A percentile compares a stretch with the other conserved stretches of the same genome.
Conservation (phyloP, 2,888 invertebrate genomes). For the Gryllus longicercus region DNA sequence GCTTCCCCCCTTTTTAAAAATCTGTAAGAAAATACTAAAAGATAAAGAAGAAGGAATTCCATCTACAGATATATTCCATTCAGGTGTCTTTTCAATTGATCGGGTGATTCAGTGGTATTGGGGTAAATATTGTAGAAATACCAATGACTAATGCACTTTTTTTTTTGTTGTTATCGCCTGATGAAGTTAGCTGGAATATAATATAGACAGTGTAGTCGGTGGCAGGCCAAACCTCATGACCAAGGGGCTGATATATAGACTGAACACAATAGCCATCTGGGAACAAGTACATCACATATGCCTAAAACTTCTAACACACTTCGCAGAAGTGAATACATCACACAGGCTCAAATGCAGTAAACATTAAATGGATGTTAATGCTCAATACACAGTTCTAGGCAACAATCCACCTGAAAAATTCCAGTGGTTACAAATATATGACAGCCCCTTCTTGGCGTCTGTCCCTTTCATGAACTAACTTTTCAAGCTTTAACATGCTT, state of each 20-base stretch:
- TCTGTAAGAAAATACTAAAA: background rate
- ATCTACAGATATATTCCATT: conserved; percentile 17
- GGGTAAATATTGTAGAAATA: conserved; percentile 17
- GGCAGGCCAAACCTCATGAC: background rate
- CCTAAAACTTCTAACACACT: no score
- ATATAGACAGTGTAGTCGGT: background rate
- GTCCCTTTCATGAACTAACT: background rate
- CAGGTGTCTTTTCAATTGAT: background rate
- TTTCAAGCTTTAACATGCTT: conserved; percentile 1
- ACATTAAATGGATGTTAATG: no score
- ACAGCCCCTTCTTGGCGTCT: no score
- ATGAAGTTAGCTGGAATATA: background rate
- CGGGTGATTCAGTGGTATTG: conserved; percentile 4
- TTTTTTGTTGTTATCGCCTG: background rate
- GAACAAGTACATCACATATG: no score
- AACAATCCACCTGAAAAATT: no score
- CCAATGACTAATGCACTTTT: background rate
- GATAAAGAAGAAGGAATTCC: conserved; percentile 17
- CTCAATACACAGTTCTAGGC: no score
- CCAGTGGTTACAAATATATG: no score
- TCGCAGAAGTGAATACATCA: no score
- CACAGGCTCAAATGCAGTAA: no score
- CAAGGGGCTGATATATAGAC: background rate
- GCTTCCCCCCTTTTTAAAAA: background rate
- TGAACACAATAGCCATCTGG: no score